These are phyloP conservation scores for Parotocinclus haroldoi DNA, from an alignment of 2,797 vertebrate genomes.

Conservation along the genomic window DNA sequence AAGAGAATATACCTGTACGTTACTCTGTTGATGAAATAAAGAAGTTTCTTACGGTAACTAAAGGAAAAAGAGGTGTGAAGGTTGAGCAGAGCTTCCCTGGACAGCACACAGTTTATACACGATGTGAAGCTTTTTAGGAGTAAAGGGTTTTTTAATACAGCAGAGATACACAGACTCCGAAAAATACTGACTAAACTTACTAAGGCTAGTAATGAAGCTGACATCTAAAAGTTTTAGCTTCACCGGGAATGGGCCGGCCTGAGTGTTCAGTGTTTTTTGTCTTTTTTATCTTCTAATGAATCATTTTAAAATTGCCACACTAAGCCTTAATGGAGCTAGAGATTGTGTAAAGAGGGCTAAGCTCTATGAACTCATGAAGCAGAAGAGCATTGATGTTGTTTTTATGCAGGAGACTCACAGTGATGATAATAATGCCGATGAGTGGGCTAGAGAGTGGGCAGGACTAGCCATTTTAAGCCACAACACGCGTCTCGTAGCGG, in stretches of 20 bases:
- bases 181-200: background rate
- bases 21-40: background rate
- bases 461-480: too few species aligned
- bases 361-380: background rate
- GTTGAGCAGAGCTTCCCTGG: background rate
- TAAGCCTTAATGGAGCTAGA: constrained; percentile 7
- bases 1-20: background rate
- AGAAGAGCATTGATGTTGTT: background rate
- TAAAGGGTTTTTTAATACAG: background rate
- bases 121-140: background rate
- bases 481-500: background rate
- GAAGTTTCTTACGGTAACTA: background rate
- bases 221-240: background rate
- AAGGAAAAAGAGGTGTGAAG: background rate
- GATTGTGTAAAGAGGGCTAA: too few species aligned
- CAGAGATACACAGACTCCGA: background rate
- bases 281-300: background rate
- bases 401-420: too few species aligned
- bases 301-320: background rate
- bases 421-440: background rate
- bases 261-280: background rate
- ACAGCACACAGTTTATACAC: background rate
- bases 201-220: too few species aligned
- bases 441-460: too few species aligned
- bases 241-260: background rate